These are phyloP conservation scores for Propithecus perrieri DNA, from an alignment of 2,797 vertebrate genomes.

Conservation along the genomic window DNA sequence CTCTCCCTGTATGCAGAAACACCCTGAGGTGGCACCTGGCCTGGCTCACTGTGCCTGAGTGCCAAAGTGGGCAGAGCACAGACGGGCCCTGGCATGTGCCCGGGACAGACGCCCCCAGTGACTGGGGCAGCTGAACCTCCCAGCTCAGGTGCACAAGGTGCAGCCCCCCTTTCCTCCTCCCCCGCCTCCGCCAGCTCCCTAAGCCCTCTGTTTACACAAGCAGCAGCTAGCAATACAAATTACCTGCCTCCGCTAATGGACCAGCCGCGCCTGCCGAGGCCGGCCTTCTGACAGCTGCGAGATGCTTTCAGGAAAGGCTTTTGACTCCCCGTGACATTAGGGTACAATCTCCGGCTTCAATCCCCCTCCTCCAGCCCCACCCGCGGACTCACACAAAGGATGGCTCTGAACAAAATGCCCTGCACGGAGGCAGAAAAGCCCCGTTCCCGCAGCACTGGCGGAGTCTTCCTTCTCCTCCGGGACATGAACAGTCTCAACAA, in stretches of 20 bases:
- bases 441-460: not conserved
- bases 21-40: not conserved
- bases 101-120: accelerated
- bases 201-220: slow-evolving; percentile 68
- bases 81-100: not conserved
- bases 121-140: not conserved
- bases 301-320: slow-evolving; percentile 49
- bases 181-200: not conserved
- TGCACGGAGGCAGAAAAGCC: not conserved
- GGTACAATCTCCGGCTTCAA: not conserved
- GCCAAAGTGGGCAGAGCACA: not conserved
- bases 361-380: not conserved
- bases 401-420: not conserved
- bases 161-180: not conserved
- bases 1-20: not conserved
- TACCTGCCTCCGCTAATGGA: slow-evolving; percentile 72
- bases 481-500: not conserved
- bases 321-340: slow-evolving; percentile 11
- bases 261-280: not conserved
- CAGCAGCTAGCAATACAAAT: slow-evolving; percentile 10
- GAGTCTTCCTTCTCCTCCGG: not conserved
- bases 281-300: slow-evolving; percentile 42
- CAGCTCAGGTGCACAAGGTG: slow-evolving; percentile 31
- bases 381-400: not conserved
- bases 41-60: not conserved